Evolutionary conservation across 1,140 invertebrate species (phyloP).

Genomic region (Zaprionus capensis): DNA sequence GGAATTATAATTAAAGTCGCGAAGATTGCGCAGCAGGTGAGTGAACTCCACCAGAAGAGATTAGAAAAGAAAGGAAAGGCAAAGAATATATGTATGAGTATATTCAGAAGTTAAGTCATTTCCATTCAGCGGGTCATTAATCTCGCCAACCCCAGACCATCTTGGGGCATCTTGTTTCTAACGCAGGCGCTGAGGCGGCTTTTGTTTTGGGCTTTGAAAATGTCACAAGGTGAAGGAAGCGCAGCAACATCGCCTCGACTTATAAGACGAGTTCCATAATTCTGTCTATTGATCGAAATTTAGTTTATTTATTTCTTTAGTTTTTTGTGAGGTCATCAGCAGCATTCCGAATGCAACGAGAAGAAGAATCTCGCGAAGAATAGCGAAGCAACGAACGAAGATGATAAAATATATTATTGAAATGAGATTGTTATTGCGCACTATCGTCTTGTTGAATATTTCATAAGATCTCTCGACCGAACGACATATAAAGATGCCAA

Average conservation of each 20-base stretch:
- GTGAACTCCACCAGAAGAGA: slow-evolving; percentile 27
- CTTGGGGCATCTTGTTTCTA: slow-evolving; percentile 15
- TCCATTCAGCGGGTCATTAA: slow-evolving; percentile 29
- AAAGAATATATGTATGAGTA: background rate
- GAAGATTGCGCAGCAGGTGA: slow-evolving; percentile 26
- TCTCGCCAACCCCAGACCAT: slow-evolving; percentile 20
- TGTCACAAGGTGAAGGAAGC: slow-evolving; percentile 58
- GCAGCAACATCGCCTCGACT: background rate
- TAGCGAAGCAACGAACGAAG: slow-evolving; percentile 18
- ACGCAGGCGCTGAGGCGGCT: slow-evolving; percentile 45
- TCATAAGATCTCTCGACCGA: slow-evolving; percentile 27
- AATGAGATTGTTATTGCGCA: slow-evolving; percentile 45
- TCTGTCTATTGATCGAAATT: slow-evolving; percentile 32
- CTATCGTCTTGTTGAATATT: slow-evolving; percentile 50
- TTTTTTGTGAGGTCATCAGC: slow-evolving; percentile 63
- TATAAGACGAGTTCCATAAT: slow-evolving; percentile 32
- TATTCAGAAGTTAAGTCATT: background rate
- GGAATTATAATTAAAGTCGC: slow-evolving; percentile 1
- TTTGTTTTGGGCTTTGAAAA: slow-evolving; percentile 38
- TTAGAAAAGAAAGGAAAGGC: slow-evolving; percentile 5
- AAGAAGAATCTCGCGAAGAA: slow-evolving; percentile 20
- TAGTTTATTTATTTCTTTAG: slow-evolving; percentile 41
- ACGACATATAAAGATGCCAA: slow-evolving; percentile 59
- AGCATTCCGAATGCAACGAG: slow-evolving; percentile 56
- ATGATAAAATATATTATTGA: slow-evolving; percentile 47